phyloP scores from a whole-genome alignment of 2,113 vertebrate species.

The Coregonus clupeaformis region DNA sequence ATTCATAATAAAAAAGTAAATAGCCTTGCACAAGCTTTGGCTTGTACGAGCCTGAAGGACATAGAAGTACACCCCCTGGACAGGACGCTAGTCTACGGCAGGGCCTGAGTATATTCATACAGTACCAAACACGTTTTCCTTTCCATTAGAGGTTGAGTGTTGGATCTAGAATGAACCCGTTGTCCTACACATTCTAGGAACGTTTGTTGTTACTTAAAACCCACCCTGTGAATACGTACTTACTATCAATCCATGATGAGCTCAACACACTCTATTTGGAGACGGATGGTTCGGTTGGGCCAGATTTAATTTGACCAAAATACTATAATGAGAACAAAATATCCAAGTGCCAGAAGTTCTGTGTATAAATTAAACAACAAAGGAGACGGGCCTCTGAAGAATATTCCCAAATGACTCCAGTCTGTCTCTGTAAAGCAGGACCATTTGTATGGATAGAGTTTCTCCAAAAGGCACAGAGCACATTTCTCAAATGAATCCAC shows the following conservation, averaged over 20 bases:
- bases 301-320: not conserved
- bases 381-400: slow-evolving; percentile 1
- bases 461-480: slow-evolving; percentile 23
- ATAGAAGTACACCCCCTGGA: too few species aligned
- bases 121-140: too few species aligned
- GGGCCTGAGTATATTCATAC: too few species aligned
- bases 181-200: not conserved
- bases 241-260: not conserved
- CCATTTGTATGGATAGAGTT: slow-evolving; percentile 9
- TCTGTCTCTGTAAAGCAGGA: slow-evolving; percentile 13
- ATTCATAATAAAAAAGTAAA: too few species aligned
- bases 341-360: slow-evolving; percentile 15
- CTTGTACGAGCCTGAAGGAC: too few species aligned
- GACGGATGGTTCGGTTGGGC: not conserved
- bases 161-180: not conserved
- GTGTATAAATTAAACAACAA: slow-evolving; percentile 13
- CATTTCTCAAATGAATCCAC: slow-evolving; percentile 21
- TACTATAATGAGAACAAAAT: not conserved
- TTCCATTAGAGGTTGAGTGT: not conserved
- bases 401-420: slow-evolving; percentile 26
- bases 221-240: not conserved
- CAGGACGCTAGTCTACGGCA: too few species aligned
- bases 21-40: too few species aligned
- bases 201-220: not conserved
- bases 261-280: not conserved